A percentile compares a stretch with the other conserved stretches of the same genome.
These are phyloP conservation scores for Eristalinus sepulchralis DNA, from an alignment of 2,888 invertebrate species.

Conservation along the genomic window DNA sequence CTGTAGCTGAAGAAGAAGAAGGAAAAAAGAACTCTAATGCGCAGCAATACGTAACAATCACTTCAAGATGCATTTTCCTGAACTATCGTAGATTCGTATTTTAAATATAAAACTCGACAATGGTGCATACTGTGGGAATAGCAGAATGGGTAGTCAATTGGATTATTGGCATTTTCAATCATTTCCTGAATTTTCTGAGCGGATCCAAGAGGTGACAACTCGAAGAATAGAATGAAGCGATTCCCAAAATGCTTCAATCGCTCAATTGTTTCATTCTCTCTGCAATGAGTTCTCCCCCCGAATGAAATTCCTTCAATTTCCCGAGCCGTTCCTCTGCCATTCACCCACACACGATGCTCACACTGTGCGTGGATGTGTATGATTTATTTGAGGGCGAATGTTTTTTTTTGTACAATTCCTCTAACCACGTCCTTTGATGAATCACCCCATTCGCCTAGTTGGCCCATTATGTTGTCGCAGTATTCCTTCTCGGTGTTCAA, in stretches of 20 bases:
- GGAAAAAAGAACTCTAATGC: too few relatives aligned
- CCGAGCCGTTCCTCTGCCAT: not conserved
- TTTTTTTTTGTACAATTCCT: too few relatives aligned
- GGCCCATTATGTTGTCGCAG: not conserved
- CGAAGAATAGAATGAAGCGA: not conserved
- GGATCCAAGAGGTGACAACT: too few relatives aligned
- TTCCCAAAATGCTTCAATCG: not conserved
- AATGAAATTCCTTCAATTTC: not conserved
- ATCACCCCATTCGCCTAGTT: not conserved
- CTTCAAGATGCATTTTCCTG: too few relatives aligned
- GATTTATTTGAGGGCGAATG: not conserved
- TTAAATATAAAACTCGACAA: too few relatives aligned
- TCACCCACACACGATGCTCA: not conserved
- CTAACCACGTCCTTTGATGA: not conserved
- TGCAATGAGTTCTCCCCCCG: not conserved
- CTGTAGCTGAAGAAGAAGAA: too few relatives aligned
- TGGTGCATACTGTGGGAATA: too few relatives aligned
- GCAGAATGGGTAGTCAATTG: too few relatives aligned
- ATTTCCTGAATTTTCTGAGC: too few relatives aligned
- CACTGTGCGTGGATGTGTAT: not conserved
- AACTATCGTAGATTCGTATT: too few relatives aligned
- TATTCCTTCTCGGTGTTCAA: not conserved
- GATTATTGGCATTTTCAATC: too few relatives aligned
- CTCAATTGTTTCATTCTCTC: not conserved
- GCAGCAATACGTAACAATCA: too few relatives aligned